Evolutionary conservation across 2,113 vertebrate species (phyloP).

Genomic region (Sorex araneus): DNA sequence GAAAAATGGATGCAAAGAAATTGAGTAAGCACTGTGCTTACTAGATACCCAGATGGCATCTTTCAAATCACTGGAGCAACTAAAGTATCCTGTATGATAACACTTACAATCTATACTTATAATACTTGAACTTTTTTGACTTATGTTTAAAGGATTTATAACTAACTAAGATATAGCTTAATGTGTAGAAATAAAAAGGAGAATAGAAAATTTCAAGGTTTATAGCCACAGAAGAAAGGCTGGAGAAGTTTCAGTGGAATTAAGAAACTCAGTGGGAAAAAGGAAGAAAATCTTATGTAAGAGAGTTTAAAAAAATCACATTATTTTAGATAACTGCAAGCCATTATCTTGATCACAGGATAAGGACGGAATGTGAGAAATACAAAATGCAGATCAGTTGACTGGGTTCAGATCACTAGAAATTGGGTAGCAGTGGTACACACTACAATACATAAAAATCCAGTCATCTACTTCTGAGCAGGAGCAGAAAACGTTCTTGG

Average conservation of each 20-base stretch:
- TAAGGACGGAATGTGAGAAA: neutral
- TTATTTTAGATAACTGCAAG: neutral
- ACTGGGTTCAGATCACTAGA: neutral
- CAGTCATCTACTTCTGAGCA: neutral
- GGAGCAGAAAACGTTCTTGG: neutral
- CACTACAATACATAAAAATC: neutral
- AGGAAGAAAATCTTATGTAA: neutral
- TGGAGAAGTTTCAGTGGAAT: neutral
- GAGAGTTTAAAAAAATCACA: neutral
- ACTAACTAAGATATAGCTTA: neutral
- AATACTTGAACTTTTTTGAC: neutral
- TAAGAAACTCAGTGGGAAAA: neutral
- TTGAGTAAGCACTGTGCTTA: neutral
- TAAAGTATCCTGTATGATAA: neutral
- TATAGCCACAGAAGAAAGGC: slow-evolving; percentile 8
- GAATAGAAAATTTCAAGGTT: neutral
- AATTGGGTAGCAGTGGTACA: neutral
- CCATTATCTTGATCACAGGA: neutral
- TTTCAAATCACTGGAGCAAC: neutral
- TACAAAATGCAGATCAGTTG: neutral
- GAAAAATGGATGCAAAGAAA: neutral
- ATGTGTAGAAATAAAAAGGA: neutral
- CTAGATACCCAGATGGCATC: neutral
- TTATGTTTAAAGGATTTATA: neutral
- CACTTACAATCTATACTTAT: neutral